Percentiles rank a stretch among this genome's conserved stretches.
phyloP scores from a whole-genome alignment of 2,888 invertebrate species.

The Eugnorisma glareosa region DNA sequence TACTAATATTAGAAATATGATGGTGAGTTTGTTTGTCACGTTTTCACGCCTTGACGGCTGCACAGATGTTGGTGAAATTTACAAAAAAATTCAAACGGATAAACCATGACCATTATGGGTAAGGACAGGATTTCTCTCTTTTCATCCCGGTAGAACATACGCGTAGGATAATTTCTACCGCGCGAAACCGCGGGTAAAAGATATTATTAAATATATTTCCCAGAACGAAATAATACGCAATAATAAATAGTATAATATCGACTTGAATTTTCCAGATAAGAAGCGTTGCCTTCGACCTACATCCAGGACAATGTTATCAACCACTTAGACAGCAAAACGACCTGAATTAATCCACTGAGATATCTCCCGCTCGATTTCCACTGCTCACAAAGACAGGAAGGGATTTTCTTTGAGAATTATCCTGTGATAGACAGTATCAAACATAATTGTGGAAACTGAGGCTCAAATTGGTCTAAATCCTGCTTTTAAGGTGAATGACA shows the following conservation, averaged over 20 bases:
- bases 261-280: neutral
- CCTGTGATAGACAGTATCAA: neutral
- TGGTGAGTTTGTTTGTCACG: neutral
- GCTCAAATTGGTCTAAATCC: neutral
- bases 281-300: neutral
- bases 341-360: neutral
- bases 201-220: neutral
- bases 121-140: neutral
- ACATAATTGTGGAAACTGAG: neutral
- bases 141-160: neutral
- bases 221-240: neutral
- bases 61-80: neutral
- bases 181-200: neutral
- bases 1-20: neutral
- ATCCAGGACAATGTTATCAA: conserved; percentile 28
- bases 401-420: conserved; percentile 3
- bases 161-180: neutral
- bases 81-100: neutral
- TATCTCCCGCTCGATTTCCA: conserved; percentile 7
- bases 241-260: neutral
- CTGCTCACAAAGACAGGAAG: neutral
- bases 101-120: neutral
- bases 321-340: neutral
- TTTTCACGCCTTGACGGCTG: neutral
- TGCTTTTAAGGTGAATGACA: neutral